Conservation (phyloP, 2,888 invertebrate species). For the Hirtodrosophila confusa region DNA sequence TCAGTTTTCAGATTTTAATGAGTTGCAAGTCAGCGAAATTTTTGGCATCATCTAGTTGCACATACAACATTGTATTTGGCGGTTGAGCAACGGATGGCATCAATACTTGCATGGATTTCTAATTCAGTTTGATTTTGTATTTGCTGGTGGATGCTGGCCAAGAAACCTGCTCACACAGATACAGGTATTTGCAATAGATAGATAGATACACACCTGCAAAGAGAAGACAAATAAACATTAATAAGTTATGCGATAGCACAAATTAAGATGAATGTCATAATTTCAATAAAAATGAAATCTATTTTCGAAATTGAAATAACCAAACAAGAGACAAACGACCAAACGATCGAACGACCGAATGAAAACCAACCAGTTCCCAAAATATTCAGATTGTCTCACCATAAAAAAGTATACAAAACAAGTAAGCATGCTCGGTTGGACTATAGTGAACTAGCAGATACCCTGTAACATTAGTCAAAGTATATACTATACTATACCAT, state of each 20-base stretch:
- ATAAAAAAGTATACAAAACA: neutral
- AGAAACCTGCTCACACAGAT: slow-evolving; percentile 47
- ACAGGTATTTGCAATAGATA: neutral
- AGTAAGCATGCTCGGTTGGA: too few species aligned
- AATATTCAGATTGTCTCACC: slow-evolving; percentile 38
- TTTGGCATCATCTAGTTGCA: slow-evolving; percentile 13
- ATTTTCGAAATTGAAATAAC: slow-evolving; percentile 57
- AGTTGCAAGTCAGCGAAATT: slow-evolving; percentile 49
- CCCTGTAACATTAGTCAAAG: too few species aligned
- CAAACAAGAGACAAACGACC: slow-evolving; percentile 9
- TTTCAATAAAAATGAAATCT: slow-evolving; percentile 77
- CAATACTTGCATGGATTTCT: slow-evolving; percentile 28
- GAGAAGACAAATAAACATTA: slow-evolving; percentile 55
- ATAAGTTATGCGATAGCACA: slow-evolving; percentile 73
- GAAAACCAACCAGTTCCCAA: slow-evolving; percentile 56
- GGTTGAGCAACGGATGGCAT: slow-evolving; percentile 23
- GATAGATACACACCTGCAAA: slow-evolving; percentile 70
- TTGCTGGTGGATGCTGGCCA: slow-evolving; percentile 32
- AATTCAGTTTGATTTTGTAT: neutral
- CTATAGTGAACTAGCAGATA: too few species aligned
- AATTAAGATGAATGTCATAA: slow-evolving; percentile 81
- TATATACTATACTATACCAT: too few species aligned
- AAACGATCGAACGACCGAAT: slow-evolving; percentile 6
- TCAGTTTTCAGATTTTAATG: slow-evolving; percentile 58
- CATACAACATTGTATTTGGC: neutral